phyloP scores from a whole-genome alignment of 2,797 vertebrate species.

The Austrolebias charrua region DNA sequence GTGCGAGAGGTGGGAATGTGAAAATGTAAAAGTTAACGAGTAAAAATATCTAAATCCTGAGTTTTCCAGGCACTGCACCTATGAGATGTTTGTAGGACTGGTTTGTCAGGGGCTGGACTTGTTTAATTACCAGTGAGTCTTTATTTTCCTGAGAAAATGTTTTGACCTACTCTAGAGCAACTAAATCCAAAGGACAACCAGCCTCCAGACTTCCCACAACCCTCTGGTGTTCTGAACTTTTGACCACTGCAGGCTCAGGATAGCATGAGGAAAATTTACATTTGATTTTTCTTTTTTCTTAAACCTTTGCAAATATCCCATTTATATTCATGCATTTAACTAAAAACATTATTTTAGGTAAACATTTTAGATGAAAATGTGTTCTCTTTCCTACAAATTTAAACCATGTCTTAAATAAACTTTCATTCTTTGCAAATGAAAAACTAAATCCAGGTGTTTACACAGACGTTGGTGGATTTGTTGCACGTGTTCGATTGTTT shows the following conservation, averaged over 20 bases:
- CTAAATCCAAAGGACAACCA: slow-evolving; percentile 13
- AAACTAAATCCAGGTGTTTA: slow-evolving; percentile 24
- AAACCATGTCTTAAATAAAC: slow-evolving; percentile 1
- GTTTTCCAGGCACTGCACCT: neutral
- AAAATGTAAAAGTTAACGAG: too few species aligned
- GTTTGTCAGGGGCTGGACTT: neutral
- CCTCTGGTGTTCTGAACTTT: slow-evolving; percentile 30
- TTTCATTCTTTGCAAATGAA: slow-evolving; percentile 35
- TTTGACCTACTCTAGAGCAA: slow-evolving; percentile 34
- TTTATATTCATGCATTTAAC: slow-evolving; percentile 2
- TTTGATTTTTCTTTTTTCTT: neutral
- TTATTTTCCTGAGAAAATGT: slow-evolving; percentile 60
- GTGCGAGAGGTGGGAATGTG: too few species aligned
- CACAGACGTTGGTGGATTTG: slow-evolving; percentile 1
- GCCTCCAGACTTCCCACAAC: slow-evolving; percentile 65
- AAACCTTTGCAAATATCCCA: neutral
- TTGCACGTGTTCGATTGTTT: slow-evolving; percentile 16
- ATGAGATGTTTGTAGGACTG: neutral
- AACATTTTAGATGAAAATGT: neutral
- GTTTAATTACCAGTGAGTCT: slow-evolving; percentile 10
- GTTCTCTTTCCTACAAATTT: neutral
- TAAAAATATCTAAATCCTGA: too few species aligned
- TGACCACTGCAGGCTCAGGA: slow-evolving; percentile 45
- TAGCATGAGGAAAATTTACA: neutral
- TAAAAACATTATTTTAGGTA: slow-evolving; percentile 1